Percentiles rank a stretch among this genome's conserved stretches.
phyloP scores from a whole-genome alignment of 1,140 invertebrate genomes.

The Drosophila nasuta region DNA sequence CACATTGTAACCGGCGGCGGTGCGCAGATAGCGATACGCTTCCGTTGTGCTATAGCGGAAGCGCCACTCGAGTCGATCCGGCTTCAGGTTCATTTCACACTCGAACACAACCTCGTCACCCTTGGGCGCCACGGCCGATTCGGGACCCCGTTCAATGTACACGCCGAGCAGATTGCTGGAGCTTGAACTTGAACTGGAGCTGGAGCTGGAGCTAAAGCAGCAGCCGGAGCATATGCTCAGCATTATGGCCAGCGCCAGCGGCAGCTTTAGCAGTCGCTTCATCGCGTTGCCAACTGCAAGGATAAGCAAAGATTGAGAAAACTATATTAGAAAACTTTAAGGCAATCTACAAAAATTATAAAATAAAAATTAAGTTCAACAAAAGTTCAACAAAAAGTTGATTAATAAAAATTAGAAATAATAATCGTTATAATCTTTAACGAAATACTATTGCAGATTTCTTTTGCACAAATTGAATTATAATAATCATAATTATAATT shows the following conservation, averaged over 20 bases:
- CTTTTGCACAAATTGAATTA: no score
- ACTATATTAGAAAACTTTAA: no score
- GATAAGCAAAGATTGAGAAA: constrained; percentile 4
- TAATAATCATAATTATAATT: no score
- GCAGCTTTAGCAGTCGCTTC: neutral
- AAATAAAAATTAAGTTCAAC: no score
- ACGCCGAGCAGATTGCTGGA: constrained; percentile 79
- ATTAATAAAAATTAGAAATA: no score
- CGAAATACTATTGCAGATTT: no score
- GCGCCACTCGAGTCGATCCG: constrained; percentile 91
- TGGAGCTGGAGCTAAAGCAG: neutral
- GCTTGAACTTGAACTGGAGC: neutral
- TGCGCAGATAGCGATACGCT: constrained; percentile 52
- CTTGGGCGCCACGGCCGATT: constrained; percentile 90
- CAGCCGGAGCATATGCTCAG: constrained; percentile 3
- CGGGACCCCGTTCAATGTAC: constrained; percentile 87
- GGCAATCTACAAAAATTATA: no score
- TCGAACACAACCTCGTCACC: constrained; percentile 92
- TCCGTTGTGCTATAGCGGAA: constrained; percentile 83
- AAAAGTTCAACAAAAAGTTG: no score
- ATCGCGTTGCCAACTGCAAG: constrained; percentile 30
- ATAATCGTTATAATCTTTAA: no score
- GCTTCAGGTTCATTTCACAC: constrained; percentile 90
- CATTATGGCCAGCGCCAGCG: constrained; percentile 15
- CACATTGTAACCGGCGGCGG: constrained; percentile 72